Conservation (phyloP, 2,113 vertebrate species). For the Alouatta palliata region DNA sequence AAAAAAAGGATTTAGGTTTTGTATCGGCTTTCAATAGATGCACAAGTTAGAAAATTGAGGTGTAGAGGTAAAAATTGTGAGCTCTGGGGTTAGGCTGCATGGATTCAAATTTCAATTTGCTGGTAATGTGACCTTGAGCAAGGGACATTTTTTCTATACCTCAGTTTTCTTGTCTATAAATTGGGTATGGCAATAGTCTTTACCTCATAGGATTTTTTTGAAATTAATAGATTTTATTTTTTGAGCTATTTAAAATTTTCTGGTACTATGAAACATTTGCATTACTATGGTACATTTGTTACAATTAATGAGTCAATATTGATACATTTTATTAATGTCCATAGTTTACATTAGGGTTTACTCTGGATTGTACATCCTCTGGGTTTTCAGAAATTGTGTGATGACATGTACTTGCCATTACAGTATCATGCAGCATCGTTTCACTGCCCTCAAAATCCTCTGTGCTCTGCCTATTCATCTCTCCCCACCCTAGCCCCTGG, state of each 20-base stretch:
- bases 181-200: neutral
- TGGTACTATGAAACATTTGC: neutral
- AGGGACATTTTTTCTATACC: neutral
- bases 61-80: neutral
- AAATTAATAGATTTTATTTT: neutral
- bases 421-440: neutral
- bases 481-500: too few relatives aligned
- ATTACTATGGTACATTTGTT: neutral
- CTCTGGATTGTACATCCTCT: neutral
- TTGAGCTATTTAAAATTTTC: neutral
- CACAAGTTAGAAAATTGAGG: neutral
- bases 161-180: constrained; percentile 12
- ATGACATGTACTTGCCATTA: neutral
- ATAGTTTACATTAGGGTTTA: neutral
- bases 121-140: neutral
- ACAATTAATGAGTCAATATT: neutral
- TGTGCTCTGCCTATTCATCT: neutral
- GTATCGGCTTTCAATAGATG: neutral
- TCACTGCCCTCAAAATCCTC: neutral
- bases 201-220: neutral
- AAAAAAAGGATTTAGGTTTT: neutral
- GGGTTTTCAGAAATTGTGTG: neutral
- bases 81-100: neutral
- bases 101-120: neutral
- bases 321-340: neutral